Evolutionary conservation across 2,113 vertebrate species (phyloP).

Genomic region (Poeciliopsis occidentalis): DNA sequence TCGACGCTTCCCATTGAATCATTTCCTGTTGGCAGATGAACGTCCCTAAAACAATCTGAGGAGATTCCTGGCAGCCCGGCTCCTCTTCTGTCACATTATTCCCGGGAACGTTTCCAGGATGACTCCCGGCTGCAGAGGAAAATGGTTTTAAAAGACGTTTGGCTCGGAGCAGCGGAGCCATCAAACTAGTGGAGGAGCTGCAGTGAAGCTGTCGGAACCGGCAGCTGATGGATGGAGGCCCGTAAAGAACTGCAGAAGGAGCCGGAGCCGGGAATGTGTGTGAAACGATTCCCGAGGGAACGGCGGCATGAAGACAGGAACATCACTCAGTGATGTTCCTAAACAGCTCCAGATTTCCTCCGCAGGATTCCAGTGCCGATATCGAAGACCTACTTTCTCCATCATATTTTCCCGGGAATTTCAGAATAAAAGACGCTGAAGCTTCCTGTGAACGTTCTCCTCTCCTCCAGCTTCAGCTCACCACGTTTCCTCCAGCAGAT

Average conservation of each 20-base stretch:
- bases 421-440: too few species aligned
- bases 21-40: too few species aligned
- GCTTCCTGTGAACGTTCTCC: neutral
- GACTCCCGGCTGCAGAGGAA: neutral
- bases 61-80: constrained; percentile 20
- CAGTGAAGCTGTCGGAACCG: neutral
- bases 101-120: constrained; percentile 22
- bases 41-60: neutral
- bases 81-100: constrained; percentile 39
- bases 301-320: neutral
- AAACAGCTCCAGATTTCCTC: neutral
- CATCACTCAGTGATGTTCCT: neutral
- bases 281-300: neutral
- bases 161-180: neutral
- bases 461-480: neutral
- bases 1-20: too few species aligned
- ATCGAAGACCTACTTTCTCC: neutral
- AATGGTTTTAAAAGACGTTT: constrained; percentile 23
- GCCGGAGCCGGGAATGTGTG: neutral
- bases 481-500: neutral
- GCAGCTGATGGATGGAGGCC: neutral
- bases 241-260: neutral
- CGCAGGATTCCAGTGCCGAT: neutral
- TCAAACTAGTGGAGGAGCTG: neutral
- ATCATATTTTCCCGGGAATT: too few species aligned